Evolutionary conservation across 2,888 invertebrate genomes (phyloP), one percentile per base, ranked within the genome.

Genomic region (Cheilosia scutellata): DNA sequence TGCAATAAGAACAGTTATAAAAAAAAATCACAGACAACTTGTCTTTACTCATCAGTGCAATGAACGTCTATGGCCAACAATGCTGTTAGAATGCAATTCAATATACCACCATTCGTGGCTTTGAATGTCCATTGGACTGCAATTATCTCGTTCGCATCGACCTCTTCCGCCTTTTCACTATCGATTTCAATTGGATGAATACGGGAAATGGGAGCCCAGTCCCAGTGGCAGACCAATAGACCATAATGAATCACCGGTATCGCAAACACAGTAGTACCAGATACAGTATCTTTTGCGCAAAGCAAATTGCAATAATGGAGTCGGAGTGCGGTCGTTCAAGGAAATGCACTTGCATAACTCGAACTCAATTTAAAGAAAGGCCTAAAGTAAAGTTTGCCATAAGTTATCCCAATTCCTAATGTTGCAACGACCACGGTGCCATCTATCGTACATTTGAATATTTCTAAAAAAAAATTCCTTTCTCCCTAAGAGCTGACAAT

Each of bases 201-300:
- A 78, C 44, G 53, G 40, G 44, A 60, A 53, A 42, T 57, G 37
- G 37, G 65, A 70, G 57, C 33, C 51, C 55, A 71, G 33, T 71
- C 33, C 51, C 55, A 71, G 33, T 71, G 53, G 40, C 40, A 53
- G 53, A 47, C 71, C 72, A 71, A 68, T 77, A 82, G 66, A 65
- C 66, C 66, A 42, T 60, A 72, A 83, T 83, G 72, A 72, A 78
- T 72, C 72, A 78, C 72, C 72, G 78, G 60, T 77, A 77, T 77
- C 63, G 65, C 55, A 37, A 72, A 51, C 60, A 60, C 60, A 31
- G 58, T 27, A 65, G 27, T 72, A 49, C 72, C 49, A 74, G 55
- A 78, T 42, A 68, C 78, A 57, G 66, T 77, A 72, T 72, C 55
- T 44, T 55, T 27, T 27, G 25, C 27, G 47, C 58, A 33, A 27